These are phyloP conservation scores for Leptopilina myrica DNA, from an alignment of 2,888 invertebrate genomes.

Conservation along the genomic window DNA sequence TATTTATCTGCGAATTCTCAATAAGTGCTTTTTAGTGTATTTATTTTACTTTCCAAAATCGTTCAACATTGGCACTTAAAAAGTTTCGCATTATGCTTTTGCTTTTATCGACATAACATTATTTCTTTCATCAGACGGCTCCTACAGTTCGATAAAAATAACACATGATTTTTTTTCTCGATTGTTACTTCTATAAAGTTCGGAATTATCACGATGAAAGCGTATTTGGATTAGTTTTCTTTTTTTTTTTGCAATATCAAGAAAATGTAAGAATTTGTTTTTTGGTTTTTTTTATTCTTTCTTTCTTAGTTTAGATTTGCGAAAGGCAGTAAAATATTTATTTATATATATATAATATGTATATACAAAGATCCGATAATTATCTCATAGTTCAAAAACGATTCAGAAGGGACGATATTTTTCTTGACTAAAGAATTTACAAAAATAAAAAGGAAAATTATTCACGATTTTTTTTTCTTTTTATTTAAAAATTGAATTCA, in stretches of 20 bases:
- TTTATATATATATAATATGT: too few species aligned
- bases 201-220: constrained; percentile 31
- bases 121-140: constrained; percentile 58
- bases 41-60: constrained; percentile 53
- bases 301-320: constrained; percentile 9
- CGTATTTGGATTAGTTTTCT: constrained; percentile 23
- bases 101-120: constrained; percentile 55
- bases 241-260: constrained; percentile 16
- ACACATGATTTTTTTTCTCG: constrained; percentile 43
- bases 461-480: neutral
- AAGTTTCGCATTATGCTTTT: constrained; percentile 48
- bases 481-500: neutral
- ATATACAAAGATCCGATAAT: constrained; percentile 23
- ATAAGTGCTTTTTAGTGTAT: constrained; percentile 47
- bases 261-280: constrained; percentile 30
- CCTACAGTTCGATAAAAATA: constrained; percentile 62
- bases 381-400: constrained; percentile 26
- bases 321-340: constrained; percentile 32
- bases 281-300: constrained; percentile 4
- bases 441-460: neutral
- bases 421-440: neutral
- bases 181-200: constrained; percentile 31
- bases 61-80: constrained; percentile 68
- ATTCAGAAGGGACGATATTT: constrained; percentile 20
- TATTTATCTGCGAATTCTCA: constrained; percentile 56